Evolutionary conservation across 2,113 vertebrate genomes (phyloP).

Genomic region (Hypomesus transpacificus): DNA sequence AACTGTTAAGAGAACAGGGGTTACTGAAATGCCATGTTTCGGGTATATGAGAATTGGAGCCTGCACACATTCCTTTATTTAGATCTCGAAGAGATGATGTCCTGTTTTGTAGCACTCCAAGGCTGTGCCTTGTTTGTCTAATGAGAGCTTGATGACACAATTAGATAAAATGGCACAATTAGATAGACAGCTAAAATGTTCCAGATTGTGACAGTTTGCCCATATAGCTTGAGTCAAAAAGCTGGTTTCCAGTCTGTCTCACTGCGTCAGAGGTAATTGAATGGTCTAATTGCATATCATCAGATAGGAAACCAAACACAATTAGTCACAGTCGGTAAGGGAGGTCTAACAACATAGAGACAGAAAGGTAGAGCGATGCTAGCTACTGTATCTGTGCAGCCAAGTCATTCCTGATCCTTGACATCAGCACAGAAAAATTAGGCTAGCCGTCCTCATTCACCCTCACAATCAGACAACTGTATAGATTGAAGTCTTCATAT

Average conservation of each 20-base stretch:
- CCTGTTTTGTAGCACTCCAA: conserved; percentile 74
- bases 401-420: background rate
- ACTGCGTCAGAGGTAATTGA: background rate
- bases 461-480: no score
- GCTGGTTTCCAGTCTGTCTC: conserved; percentile 2
- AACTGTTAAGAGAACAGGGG: conserved; percentile 64
- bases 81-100: conserved; percentile 76
- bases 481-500: no score
- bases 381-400: background rate
- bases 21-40: conserved; percentile 63
- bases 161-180: conserved; percentile 8
- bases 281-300: background rate
- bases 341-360: background rate
- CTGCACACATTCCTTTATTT: conserved; percentile 74
- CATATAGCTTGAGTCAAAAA: background rate
- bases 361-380: background rate
- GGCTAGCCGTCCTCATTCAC: no score
- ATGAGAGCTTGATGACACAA: conserved; percentile 37
- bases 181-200: conserved; percentile 17
- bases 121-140: conserved; percentile 65
- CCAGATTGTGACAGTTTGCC: conserved; percentile 17
- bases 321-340: background rate
- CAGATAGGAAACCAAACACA: background rate
- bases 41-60: conserved; percentile 75
- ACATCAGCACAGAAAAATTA: no score